These are phyloP conservation scores for Mus pahari DNA, from an alignment of 2,113 vertebrate species.

Conservation along the genomic window DNA sequence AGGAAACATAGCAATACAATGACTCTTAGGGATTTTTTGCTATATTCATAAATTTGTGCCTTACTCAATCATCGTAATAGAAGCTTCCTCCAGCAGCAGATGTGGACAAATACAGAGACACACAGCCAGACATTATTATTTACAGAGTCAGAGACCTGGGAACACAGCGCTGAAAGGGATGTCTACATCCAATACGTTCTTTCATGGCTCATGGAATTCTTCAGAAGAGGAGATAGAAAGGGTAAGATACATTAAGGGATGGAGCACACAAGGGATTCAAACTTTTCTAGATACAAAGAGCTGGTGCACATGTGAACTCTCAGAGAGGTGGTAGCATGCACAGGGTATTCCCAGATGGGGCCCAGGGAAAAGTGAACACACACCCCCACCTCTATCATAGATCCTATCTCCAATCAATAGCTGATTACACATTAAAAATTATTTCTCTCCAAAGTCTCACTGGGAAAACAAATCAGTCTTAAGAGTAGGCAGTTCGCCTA, in stretches of 20 bases:
- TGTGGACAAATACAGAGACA: neutral
- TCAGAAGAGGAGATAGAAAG: neutral
- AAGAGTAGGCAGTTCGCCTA: neutral
- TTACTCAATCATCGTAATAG: neutral
- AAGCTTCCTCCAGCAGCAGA: neutral
- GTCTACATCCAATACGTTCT: neutral
- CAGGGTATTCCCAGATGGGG: neutral
- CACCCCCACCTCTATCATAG: neutral
- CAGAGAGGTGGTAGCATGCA: neutral
- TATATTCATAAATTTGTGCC: neutral
- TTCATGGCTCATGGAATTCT: neutral
- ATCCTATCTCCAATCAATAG: neutral
- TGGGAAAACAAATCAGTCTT: neutral
- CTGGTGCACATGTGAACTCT: neutral
- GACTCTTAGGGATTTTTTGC: neutral
- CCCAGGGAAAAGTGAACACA: neutral
- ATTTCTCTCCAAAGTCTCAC: neutral
- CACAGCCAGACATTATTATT: neutral
- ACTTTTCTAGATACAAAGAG: neutral
- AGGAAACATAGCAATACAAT: neutral
- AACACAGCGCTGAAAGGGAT: neutral
- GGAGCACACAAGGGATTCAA: neutral
- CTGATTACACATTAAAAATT: neutral
- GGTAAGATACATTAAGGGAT: neutral
- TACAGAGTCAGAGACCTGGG: neutral